These are phyloP conservation scores for Burhinus bistriatus DNA, from an alignment of 2,113 vertebrate genomes.

Conservation along the genomic window DNA sequence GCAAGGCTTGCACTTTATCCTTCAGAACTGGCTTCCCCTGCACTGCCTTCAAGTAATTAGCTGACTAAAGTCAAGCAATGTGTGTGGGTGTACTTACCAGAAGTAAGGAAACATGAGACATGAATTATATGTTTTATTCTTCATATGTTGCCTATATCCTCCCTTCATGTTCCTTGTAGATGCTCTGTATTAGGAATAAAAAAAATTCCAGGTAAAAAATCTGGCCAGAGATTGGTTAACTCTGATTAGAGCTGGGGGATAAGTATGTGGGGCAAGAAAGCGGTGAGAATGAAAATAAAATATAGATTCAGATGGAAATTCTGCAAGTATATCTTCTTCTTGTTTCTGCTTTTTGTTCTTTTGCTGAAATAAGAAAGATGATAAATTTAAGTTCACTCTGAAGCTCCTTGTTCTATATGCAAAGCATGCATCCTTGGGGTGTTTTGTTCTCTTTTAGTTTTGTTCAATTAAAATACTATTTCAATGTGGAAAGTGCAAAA, in stretches of 20 bases:
- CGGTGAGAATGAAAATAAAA: not conserved
- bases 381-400: not conserved
- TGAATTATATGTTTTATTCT: not conserved
- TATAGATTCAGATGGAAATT: not conserved
- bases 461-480: not conserved
- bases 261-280: not conserved
- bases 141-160: not conserved
- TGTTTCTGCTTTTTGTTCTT: not conserved
- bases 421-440: not conserved
- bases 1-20: not conserved
- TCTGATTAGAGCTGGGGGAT: not conserved
- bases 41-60: not conserved
- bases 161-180: not conserved
- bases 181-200: not conserved
- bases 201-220: not conserved
- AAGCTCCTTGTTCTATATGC: not conserved
- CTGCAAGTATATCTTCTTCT: not conserved
- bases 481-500: not conserved
- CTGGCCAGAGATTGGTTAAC: not conserved
- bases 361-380: not conserved
- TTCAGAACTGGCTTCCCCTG: not conserved
- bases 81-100: not conserved
- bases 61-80: not conserved
- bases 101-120: not conserved
- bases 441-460: not conserved